Conservation (phyloP, 2,888 invertebrate genomes). For the Bursaphelenchus okinawaensis region DNA sequence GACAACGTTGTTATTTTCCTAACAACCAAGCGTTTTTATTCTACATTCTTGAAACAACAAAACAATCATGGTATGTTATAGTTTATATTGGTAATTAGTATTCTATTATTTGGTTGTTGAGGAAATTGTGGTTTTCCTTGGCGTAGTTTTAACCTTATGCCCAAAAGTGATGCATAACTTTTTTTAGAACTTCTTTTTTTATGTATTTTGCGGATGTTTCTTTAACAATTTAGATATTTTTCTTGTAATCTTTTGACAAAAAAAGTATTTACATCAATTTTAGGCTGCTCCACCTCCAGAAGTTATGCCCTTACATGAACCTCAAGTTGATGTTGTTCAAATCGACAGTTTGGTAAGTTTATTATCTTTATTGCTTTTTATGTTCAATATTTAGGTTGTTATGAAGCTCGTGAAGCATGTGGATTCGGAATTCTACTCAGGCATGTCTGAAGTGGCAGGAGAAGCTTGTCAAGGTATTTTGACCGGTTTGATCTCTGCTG, state of each 20-base stretch:
- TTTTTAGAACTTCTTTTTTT: too few species aligned
- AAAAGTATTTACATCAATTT: too few species aligned
- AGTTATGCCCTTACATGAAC: not conserved
- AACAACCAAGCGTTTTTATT: too few species aligned
- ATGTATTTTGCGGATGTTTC: too few species aligned
- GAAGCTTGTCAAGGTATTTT: slow-evolving; percentile 56
- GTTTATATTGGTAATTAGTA: too few species aligned
- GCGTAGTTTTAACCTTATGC: too few species aligned
- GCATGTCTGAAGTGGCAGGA: slow-evolving; percentile 55
- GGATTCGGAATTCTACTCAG: slow-evolving; percentile 55
- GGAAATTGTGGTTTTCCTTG: too few species aligned
- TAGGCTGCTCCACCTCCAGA: not conserved
- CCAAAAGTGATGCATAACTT: too few species aligned
- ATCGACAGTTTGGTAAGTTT: slow-evolving; percentile 46
- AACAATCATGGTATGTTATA: not conserved
- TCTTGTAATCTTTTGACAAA: too few species aligned
- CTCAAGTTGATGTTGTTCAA: slow-evolving; percentile 33
- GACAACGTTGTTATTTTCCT: not conserved
- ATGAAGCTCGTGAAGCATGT: slow-evolving; percentile 58
- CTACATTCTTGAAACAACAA: too few species aligned
- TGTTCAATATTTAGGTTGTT: slow-evolving; percentile 37
- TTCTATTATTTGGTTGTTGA: too few species aligned
- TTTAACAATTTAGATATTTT: too few species aligned
- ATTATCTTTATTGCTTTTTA: not conserved
- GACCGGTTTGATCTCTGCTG: slow-evolving; percentile 54